Evolutionary conservation across 2,797 vertebrate genomes (phyloP).

Genomic region (Halcyon leucocephala): DNA sequence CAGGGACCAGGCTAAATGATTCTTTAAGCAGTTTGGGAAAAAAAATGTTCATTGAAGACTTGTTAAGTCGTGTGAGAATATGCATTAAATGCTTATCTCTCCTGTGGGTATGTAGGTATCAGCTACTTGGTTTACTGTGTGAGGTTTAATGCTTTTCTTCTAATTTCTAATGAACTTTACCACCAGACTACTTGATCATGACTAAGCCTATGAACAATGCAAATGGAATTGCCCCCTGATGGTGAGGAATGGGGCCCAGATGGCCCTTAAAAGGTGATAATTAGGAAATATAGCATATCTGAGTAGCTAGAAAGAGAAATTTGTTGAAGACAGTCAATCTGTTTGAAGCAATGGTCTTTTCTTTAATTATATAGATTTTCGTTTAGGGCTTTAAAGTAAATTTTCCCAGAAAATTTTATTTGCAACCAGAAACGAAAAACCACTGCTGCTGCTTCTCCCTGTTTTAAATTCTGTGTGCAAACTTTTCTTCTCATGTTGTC

Average conservation of each 20-base stretch:
- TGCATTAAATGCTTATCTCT: constrained; percentile 71
- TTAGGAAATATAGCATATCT: constrained; percentile 99
- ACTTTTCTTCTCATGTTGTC: constrained; percentile 21
- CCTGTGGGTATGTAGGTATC: constrained; percentile 76
- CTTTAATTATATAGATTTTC: constrained; percentile 83
- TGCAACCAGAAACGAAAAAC: constrained; percentile 69
- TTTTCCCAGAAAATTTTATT: constrained; percentile 72
- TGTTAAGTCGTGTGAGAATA: constrained; percentile 73
- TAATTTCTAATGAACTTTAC: constrained; percentile 95
- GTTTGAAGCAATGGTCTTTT: constrained; percentile 82
- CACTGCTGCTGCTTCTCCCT: constrained; percentile 26
- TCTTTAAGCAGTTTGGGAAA: constrained; percentile 62
- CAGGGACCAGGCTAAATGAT: constrained; percentile 65
- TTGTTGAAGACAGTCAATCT: constrained; percentile 89
- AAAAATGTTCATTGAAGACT: constrained; percentile 66
- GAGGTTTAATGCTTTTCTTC: constrained; percentile 85
- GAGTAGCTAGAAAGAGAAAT: constrained; percentile 92
- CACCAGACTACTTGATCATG: constrained; percentile 95
- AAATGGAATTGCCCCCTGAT: constrained; percentile 99
- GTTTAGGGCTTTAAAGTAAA: constrained; percentile 79
- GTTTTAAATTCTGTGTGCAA: constrained; percentile 53
- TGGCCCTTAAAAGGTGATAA: constrained; percentile 99
- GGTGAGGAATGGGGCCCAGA: constrained; percentile 98
- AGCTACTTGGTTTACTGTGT: constrained; percentile 81
- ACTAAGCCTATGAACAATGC: constrained; percentile 98